phyloP scores from a whole-genome alignment of 2,113 vertebrate species.

The Lampris incognitus region DNA sequence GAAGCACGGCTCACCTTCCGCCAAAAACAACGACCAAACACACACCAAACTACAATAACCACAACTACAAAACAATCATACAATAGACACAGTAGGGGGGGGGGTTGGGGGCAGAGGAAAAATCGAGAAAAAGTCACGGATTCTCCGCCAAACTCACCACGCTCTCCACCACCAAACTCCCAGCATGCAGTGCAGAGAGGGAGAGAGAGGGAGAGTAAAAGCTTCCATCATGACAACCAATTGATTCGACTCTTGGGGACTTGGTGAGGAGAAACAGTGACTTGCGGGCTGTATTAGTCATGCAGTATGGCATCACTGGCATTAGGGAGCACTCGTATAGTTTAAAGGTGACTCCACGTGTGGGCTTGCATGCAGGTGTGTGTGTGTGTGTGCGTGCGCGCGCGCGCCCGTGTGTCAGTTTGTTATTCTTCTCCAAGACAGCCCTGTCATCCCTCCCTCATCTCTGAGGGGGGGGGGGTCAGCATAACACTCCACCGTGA shows the following conservation, averaged over 20 bases:
- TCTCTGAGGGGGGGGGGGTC: conserved; percentile 53
- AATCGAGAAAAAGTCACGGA: too few relatives aligned
- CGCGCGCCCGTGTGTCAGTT: conserved; percentile 28
- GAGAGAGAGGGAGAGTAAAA: conserved; percentile 36
- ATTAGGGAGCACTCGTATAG: conserved; percentile 68
- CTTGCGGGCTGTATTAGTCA: conserved; percentile 78
- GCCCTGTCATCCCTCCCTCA: conserved; percentile 67
- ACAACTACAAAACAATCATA: too few relatives aligned
- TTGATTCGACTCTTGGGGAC: conserved; percentile 80
- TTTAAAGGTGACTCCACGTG: conserved; percentile 76
- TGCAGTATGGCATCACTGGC: conserved; percentile 70
- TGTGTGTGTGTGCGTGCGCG: conserved; percentile 10
- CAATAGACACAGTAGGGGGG: neutral
- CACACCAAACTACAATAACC: too few relatives aligned
- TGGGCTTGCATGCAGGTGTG: conserved; percentile 23
- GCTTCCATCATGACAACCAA: conserved; percentile 78
- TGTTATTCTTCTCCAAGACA: conserved; percentile 66
- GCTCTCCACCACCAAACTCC: too few relatives aligned
- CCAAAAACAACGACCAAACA: too few relatives aligned
- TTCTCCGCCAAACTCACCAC: too few relatives aligned
- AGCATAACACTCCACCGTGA: conserved; percentile 71
- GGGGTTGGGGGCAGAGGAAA: neutral
- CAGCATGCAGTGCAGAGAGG: too few relatives aligned
- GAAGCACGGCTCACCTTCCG: too few relatives aligned
- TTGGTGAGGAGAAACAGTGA: conserved; percentile 68